Conservation (phyloP, 2,888 invertebrate genomes). For the Antheraea assamensis region DNA sequence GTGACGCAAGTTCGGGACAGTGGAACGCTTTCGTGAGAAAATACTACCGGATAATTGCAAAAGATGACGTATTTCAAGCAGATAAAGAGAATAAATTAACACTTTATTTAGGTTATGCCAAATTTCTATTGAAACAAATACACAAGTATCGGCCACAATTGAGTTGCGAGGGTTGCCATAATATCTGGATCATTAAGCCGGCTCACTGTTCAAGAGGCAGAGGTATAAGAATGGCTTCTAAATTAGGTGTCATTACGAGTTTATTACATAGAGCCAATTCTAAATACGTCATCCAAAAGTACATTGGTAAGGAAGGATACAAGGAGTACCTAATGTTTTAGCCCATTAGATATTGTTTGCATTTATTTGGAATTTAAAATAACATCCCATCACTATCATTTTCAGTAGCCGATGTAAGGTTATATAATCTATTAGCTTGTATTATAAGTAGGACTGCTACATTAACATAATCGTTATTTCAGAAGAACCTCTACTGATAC, state of each 20-base stretch:
- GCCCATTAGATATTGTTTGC: not conserved
- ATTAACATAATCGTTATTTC: conserved; percentile 39
- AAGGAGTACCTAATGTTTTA: conserved; percentile 9
- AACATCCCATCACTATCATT: not conserved
- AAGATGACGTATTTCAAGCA: conserved; percentile 75
- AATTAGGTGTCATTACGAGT: conserved; percentile 87
- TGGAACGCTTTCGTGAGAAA: conserved; percentile 87
- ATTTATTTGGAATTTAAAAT: conserved; percentile 4
- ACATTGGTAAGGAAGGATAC: conserved; percentile 86
- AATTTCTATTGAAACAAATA: conserved; percentile 82
- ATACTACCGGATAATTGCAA: conserved; percentile 84
- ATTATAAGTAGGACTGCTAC: not conserved
- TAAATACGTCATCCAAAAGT: conserved; percentile 93
- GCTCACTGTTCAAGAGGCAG: conserved; percentile 90
- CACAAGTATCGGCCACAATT: conserved; percentile 83
- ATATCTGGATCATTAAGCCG: conserved; percentile 96
- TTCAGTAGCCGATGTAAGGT: not conserved
- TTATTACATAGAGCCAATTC: conserved; percentile 81
- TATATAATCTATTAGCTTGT: not conserved
- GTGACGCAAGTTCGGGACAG: conserved; percentile 72
- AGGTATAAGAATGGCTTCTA: conserved; percentile 91
- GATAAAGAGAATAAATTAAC: conserved; percentile 60
- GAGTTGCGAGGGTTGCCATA: conserved; percentile 89
- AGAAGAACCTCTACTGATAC: conserved; percentile 91
- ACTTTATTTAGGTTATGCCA: conserved; percentile 70